Evolutionary conservation across 2,113 vertebrate species (phyloP), one percentile per base, ranked within the genome.

Genomic region (Barbus barbus): DNA sequence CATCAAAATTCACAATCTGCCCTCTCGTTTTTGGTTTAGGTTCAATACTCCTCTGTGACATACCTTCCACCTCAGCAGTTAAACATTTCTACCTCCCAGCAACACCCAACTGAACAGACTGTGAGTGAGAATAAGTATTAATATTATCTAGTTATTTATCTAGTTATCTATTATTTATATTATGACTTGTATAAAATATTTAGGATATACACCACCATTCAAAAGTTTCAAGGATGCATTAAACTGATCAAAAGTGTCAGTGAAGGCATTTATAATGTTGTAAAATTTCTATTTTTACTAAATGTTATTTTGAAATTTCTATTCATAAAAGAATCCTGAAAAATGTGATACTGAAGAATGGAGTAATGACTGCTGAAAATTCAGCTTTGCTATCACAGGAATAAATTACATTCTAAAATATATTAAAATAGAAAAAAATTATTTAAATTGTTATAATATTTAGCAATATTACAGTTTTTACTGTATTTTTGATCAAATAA

Each of bases 31-130:
- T 31, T 78, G 44, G 13, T 28, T 74, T 56, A 85, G 91, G 91
- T 96, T 89, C 96, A 96, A 78, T 98, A 96, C 91, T 95, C 96
- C 72, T 91, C 96, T 12, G 95, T 97, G 87, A 95, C 96, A 31
- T 97, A 97, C 87, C 90, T 96, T 90, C 94, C 96, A 91, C 92
- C 97, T 85, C 96, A 96, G 90, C 97, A 97, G 89, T 91, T 97
- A 90, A 93, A 97, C 24, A 90, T 96, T 87, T 93, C 96, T 82
- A 93, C 97, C 84, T 91, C 95, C 14, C 97, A 97, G 87, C 95
- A 96, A 85, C 97, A 96, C 91, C 90, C 96, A 71, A 90, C 95
- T 93, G 97, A 98, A 95, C 85, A 71, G 72, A 78, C 28, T 73
- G 78, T 79, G 48, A 83, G 78, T 88, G 7, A 69, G 22, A 7